Evolutionary conservation across 2,888 invertebrate genomes (phyloP).

Genomic region (Sycophila texana): DNA sequence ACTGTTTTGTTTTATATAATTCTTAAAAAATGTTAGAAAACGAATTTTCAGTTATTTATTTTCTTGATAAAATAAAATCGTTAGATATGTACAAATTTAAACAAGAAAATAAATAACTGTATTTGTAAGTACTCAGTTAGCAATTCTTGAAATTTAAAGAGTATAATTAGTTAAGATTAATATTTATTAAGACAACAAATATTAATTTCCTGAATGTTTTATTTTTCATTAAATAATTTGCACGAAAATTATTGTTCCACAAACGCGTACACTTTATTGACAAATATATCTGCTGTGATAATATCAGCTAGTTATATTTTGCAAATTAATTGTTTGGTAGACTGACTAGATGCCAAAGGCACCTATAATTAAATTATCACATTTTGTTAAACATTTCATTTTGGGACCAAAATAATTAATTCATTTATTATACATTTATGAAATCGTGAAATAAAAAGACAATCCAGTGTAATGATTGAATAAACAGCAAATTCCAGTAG

Average conservation of each 20-base stretch:
- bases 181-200: slow-evolving; percentile 13
- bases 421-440: slow-evolving; percentile 33
- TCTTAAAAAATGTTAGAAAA: slow-evolving; percentile 22
- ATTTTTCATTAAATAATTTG: slow-evolving; percentile 39
- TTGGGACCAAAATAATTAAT: slow-evolving; percentile 52
- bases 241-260: slow-evolving; percentile 46
- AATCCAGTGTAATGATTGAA: slow-evolving; percentile 55
- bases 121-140: slow-evolving; percentile 23
- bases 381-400: slow-evolving; percentile 42
- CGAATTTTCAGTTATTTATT: slow-evolving; percentile 30
- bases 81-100: slow-evolving; percentile 46
- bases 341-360: slow-evolving; percentile 48
- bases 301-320: slow-evolving; percentile 52
- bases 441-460: slow-evolving; percentile 37
- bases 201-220: slow-evolving; percentile 39
- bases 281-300: slow-evolving; percentile 55
- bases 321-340: slow-evolving; percentile 44
- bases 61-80: slow-evolving; percentile 43
- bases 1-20: slow-evolving; percentile 26
- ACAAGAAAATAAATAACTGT: slow-evolving; percentile 28
- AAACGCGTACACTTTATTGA: slow-evolving; percentile 44
- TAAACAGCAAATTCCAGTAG: slow-evolving; percentile 50
- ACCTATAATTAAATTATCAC: slow-evolving; percentile 49
- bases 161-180: slow-evolving; percentile 37
- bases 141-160: slow-evolving; percentile 16